Evolutionary conservation across 2,888 invertebrate genomes (phyloP), one percentile per base, ranked within the genome.

Genomic region (Ormia ochracea): DNA sequence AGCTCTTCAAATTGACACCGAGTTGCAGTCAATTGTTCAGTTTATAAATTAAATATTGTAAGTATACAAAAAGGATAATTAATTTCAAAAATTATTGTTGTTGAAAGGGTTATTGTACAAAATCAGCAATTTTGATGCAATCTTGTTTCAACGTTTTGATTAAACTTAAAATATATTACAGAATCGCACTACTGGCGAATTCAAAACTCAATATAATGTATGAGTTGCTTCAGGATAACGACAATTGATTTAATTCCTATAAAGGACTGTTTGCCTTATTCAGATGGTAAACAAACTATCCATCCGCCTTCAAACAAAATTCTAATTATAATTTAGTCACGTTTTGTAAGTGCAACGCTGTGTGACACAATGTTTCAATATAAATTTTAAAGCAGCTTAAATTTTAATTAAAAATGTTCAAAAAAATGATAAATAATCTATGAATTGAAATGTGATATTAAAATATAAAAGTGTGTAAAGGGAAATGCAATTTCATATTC

Each of bases 261-360:
- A 63, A 63, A 14, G 1, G 1, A n/a, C 33, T 63, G 45, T 0
- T 23, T 31, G n/a, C 9, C 14, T 1, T 19, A n/a, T 21, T 4
- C 33, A 31, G 4, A 3, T 14, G 23, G 23, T 23, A 28, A 43
- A 33, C 7, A 43, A 21, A 21, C 31, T 6, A 10, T 54, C n/a
- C n/a, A n/a, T 41, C 21, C 2, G 6, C 6, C 28, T 28, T 66
- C 14, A 45, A 58, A 48, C 48, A 48, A 58, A 69, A 48, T 36
- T 48, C 36, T 48, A 58, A 58, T 38, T 58, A 6, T 28, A 58
- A 58, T 45, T 48, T n/a, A 48, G 48, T 58, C 69, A 69, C 69
- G 69, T 69, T 69, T 69, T 58, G 23, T 26, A 36, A 48, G 38
- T 26, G 48, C 10, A 69, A 43, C n/a, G 26, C 21, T 28, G 31